A percentile compares a stretch with the other conserved stretches of the same genome.
Conservation (phyloP, 2,888 invertebrate genomes). For the Keiferia lycopersicella region DNA sequence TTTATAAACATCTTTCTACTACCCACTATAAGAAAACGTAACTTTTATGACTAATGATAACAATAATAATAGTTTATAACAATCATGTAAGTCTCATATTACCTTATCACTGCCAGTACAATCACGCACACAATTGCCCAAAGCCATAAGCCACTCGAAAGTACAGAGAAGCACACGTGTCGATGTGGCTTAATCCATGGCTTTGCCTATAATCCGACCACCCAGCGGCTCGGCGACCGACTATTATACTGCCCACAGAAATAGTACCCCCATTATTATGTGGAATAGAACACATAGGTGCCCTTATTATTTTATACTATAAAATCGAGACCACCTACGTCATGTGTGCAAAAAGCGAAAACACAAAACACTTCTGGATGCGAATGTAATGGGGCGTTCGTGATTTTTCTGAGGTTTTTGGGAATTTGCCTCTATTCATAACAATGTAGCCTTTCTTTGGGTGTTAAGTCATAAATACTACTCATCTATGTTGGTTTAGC, state of each 20-base stretch:
- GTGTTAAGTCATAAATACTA: slow-evolving; percentile 35
- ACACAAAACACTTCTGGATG: slow-evolving; percentile 44
- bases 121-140: slow-evolving; percentile 61
- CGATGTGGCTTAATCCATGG: slow-evolving; percentile 73
- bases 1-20: too few relatives aligned
- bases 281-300: slow-evolving; percentile 68
- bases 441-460: slow-evolving; percentile 36
- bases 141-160: slow-evolving; percentile 72
- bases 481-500: slow-evolving; percentile 14
- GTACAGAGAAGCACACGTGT: slow-evolving; percentile 71
- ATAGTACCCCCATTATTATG: slow-evolving; percentile 73
- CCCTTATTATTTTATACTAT: slow-evolving; percentile 73
- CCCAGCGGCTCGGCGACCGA: slow-evolving; percentile 63
- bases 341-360: slow-evolving; percentile 41
- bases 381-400: slow-evolving; percentile 75
- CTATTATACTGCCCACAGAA: slow-evolving; percentile 66
- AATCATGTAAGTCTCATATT: slow-evolving; percentile 37
- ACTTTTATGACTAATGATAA: slow-evolving; percentile 2
- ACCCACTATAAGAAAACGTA: neutral
- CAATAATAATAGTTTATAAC: slow-evolving; percentile 36
- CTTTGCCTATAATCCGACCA: slow-evolving; percentile 77
- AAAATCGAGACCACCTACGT: slow-evolving; percentile 75
- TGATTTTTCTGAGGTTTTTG: slow-evolving; percentile 70
- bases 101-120: slow-evolving; percentile 51
- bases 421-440: slow-evolving; percentile 40